phyloP scores from a whole-genome alignment of 2,797 vertebrate species.

The Malacoctenus gilli region DNA sequence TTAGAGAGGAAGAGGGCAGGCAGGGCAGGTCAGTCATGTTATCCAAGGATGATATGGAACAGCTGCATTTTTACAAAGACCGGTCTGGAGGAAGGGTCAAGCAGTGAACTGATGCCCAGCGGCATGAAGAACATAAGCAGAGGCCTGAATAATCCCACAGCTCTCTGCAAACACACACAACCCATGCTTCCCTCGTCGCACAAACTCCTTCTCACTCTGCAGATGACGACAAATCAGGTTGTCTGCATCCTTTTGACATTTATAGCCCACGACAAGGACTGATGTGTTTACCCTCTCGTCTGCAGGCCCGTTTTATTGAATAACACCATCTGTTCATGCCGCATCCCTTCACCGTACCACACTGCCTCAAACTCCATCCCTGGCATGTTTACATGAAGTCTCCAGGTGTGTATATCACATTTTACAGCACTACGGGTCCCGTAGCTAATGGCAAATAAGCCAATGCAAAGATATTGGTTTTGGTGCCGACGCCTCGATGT shows the following conservation, averaged over 20 bases:
- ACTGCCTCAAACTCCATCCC: too few species aligned
- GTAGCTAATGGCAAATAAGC: too few species aligned
- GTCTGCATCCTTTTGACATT: conserved; percentile 73
- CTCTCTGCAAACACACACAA: background rate
- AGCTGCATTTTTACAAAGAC: conserved; percentile 51
- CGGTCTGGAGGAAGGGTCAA: too few species aligned
- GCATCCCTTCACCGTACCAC: conserved; percentile 30
- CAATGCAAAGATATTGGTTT: too few species aligned
- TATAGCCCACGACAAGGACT: conserved; percentile 66
- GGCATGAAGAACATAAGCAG: conserved; percentile 5
- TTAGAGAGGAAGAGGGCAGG: conserved; percentile 58
- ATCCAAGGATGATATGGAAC: conserved; percentile 79
- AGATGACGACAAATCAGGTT: conserved; percentile 69
- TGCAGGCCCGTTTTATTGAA: conserved; percentile 53
- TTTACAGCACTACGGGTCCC: too few species aligned
- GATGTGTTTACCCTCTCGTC: conserved; percentile 53
- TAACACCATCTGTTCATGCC: conserved; percentile 39
- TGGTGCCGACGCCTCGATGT: too few species aligned
- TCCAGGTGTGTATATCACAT: background rate
- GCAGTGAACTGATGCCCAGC: too few species aligned
- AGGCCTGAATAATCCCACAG: conserved; percentile 3
- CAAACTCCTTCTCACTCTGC: conserved; percentile 47
- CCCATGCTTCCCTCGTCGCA: conserved; percentile 50
- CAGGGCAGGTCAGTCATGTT: conserved; percentile 75
- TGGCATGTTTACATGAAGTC: background rate